Conservation (phyloP, 2,797 vertebrate species). For the Molossus molossus region DNA sequence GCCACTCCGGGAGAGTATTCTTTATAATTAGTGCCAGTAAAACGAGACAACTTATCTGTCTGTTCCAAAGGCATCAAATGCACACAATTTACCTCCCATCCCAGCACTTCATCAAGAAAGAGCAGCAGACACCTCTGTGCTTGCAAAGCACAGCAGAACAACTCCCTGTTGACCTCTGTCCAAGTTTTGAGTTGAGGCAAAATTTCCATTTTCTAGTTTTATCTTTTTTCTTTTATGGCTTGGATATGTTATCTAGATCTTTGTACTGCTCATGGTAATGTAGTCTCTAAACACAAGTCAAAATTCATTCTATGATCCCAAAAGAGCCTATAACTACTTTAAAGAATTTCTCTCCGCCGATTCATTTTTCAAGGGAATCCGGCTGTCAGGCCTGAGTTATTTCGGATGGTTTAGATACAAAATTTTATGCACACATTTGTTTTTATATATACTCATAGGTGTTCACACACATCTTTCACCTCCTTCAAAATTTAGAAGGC, state of each 20-base stretch:
- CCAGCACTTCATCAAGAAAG: slow-evolving; percentile 65
- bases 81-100: neutral
- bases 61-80: slow-evolving; percentile 54
- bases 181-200: slow-evolving; percentile 82
- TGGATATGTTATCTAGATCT: slow-evolving; percentile 83
- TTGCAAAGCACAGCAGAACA: neutral
- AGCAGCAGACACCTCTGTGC: slow-evolving; percentile 60
- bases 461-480: slow-evolving; percentile 80
- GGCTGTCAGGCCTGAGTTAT: slow-evolving; percentile 85
- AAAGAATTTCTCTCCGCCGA: slow-evolving; percentile 84
- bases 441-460: slow-evolving; percentile 86
- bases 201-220: slow-evolving; percentile 83
- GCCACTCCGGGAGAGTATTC: neutral
- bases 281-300: slow-evolving; percentile 86
- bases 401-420: slow-evolving; percentile 80
- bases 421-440: slow-evolving; percentile 86
- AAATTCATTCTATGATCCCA: slow-evolving; percentile 87
- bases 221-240: slow-evolving; percentile 81
- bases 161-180: slow-evolving; percentile 81
- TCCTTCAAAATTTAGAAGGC: slow-evolving; percentile 86
- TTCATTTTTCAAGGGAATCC: slow-evolving; percentile 85
- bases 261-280: slow-evolving; percentile 82
- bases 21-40: slow-evolving; percentile 57
- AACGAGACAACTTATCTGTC: slow-evolving; percentile 29
- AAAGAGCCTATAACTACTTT: slow-evolving; percentile 85